Evolutionary conservation across 2,113 vertebrate genomes (phyloP).

Genomic region (Pterophyllum scalare): DNA sequence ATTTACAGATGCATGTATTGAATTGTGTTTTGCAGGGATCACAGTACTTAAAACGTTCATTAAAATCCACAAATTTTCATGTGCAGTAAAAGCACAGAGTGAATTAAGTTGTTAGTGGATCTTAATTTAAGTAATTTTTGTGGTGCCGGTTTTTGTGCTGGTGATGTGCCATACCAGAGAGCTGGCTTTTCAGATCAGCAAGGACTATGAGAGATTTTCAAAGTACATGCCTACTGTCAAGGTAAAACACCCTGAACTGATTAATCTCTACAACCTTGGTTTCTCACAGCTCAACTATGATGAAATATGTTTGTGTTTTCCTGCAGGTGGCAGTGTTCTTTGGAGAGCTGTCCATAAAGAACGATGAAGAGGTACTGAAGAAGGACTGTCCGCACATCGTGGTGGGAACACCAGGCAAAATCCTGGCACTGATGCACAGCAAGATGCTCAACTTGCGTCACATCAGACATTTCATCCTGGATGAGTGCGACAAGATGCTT

Average conservation of each 20-base stretch:
- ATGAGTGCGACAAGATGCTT: constrained; percentile 8
- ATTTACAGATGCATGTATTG: neutral
- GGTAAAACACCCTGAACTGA: constrained; percentile 13
- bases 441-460: neutral
- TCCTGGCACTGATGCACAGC: neutral
- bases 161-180: constrained; percentile 91
- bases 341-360: constrained; percentile 88
- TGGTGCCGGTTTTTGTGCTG: constrained; percentile 82
- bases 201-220: constrained; percentile 91
- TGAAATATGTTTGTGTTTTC: neutral
- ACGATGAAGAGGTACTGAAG: constrained; percentile 87
- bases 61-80: neutral
- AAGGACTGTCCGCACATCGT: constrained; percentile 89
- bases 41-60: neutral
- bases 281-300: neutral
- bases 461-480: constrained; percentile 1
- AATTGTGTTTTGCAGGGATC: rapidly evolving
- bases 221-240: constrained; percentile 91
- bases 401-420: constrained; percentile 83
- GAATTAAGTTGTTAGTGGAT: neutral
- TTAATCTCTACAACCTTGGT: neutral
- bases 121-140: neutral
- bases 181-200: constrained; percentile 92
- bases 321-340: constrained; percentile 86
- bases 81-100: neutral